Percentiles rank a stretch among this genome's conserved stretches.
Conservation (phyloP, 1,140 invertebrate genomes). For the Drosophila melanica region DNA sequence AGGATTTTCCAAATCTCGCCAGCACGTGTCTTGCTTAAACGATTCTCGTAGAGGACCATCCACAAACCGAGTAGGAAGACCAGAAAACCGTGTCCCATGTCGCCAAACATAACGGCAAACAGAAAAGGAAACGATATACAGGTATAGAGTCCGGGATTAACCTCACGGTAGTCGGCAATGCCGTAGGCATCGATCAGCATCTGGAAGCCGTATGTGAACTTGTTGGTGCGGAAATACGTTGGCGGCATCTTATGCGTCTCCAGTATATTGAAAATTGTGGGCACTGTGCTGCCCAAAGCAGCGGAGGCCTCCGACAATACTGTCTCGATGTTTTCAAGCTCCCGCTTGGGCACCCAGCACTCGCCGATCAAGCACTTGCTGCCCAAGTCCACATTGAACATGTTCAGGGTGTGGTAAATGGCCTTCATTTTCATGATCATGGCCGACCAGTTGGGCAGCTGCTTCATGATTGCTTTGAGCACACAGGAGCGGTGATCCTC, state of each 20-base stretch:
- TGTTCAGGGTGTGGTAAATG: conserved; percentile 94
- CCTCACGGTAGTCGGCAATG: conserved; percentile 89
- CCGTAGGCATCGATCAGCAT: conserved; percentile 93
- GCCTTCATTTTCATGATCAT: conserved; percentile 94
- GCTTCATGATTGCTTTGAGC: conserved; percentile 95
- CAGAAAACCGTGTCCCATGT: conserved; percentile 89
- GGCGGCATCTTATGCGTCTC: conserved; percentile 88
- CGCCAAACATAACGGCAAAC: conserved; percentile 91
- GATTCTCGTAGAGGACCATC: conserved; percentile 90
- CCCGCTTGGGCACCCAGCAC: conserved; percentile 96
- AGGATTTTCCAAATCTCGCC: conserved; percentile 98
- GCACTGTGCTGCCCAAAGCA: conserved; percentile 93
- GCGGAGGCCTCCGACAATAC: conserved; percentile 96
- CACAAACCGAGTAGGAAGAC: conserved; percentile 87
- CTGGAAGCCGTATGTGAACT: conserved; percentile 93
- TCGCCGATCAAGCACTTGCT: conserved; percentile 98
- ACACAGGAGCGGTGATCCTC: conserved; percentile 97
- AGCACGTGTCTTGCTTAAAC: conserved; percentile 86
- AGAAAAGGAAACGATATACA: conserved; percentile 91
- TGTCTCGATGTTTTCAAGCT: conserved; percentile 93
- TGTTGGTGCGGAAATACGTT: conserved; percentile 92
- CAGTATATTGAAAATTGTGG: conserved; percentile 96
- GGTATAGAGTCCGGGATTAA: conserved; percentile 91
- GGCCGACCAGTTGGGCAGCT: conserved; percentile 96
- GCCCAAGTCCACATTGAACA: conserved; percentile 94